Conservation (phyloP, 2,797 vertebrate genomes). For the Platalea minor region DNA sequence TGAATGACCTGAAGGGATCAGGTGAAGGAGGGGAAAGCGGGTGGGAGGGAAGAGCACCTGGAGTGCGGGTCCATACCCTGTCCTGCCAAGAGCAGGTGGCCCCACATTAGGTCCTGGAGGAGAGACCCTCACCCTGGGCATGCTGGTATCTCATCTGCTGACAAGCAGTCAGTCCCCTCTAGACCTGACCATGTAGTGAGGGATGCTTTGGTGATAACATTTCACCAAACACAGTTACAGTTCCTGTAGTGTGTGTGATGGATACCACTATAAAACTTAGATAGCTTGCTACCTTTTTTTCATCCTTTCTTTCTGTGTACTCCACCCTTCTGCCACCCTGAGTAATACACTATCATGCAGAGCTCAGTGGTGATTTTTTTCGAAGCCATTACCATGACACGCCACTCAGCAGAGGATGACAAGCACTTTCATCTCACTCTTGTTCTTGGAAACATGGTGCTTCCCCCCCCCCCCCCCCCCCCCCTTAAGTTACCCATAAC, state of each 20-base stretch:
- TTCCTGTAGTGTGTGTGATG: background rate
- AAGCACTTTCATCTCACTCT: background rate
- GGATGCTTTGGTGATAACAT: background rate
- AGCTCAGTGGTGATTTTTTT: background rate
- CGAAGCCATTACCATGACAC: background rate
- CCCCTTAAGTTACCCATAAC: background rate
- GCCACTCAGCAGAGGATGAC: background rate
- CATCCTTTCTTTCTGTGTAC: background rate
- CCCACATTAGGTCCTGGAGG: background rate
- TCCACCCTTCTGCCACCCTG: background rate
- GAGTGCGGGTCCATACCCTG: background rate
- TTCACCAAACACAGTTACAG: background rate
- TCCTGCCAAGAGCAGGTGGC: background rate
- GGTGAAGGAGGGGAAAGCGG: background rate
- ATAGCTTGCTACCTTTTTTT: background rate
- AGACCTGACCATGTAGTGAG: background rate
- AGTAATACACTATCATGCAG: background rate
- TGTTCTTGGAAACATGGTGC: background rate
- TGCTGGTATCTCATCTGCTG: background rate
- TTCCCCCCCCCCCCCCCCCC: accelerated
- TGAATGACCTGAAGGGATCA: background rate
- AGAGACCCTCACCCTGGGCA: background rate
- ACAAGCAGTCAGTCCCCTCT: background rate
- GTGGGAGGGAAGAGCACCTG: background rate
- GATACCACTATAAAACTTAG: background rate